These are phyloP conservation scores for Ammodytes marinus DNA, from an alignment of 2,113 vertebrate species.

Conservation along the genomic window DNA sequence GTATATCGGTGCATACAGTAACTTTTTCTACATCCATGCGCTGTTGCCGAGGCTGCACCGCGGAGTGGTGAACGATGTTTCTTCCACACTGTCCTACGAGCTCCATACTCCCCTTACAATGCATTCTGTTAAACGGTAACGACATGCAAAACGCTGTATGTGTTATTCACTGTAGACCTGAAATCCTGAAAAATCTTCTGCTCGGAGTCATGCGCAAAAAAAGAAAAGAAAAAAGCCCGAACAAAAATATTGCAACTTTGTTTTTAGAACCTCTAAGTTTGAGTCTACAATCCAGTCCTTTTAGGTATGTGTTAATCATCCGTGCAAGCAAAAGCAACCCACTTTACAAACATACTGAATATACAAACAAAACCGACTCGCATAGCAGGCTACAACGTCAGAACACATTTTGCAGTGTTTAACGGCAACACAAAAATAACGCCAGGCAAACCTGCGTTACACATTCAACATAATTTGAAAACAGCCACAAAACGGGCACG, in stretches of 20 bases:
- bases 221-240: not conserved
- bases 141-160: not conserved
- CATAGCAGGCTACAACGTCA: not conserved
- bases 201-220: too few species aligned
- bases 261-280: not conserved
- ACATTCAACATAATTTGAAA: not conserved
- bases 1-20: slow-evolving; percentile 11
- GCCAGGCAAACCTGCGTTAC: not conserved
- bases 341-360: slow-evolving; percentile 32
- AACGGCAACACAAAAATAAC: not conserved
- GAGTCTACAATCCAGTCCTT: not conserved
- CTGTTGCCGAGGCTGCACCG: slow-evolving; percentile 18
- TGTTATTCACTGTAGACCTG: not conserved
- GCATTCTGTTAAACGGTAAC: not conserved
- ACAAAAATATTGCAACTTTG: slow-evolving; percentile 13
- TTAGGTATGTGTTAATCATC: not conserved
- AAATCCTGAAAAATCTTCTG: not conserved
- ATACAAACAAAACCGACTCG: slow-evolving; percentile 12
- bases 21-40: slow-evolving; percentile 57
- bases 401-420: not conserved
- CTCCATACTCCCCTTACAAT: not conserved
- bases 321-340: not conserved
- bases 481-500: not conserved
- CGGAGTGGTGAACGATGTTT: not conserved
- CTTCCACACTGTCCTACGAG: not conserved